These are phyloP conservation scores for Megalonaias nervosa DNA, from an alignment of 1,140 invertebrate species.

Conservation along the genomic window DNA sequence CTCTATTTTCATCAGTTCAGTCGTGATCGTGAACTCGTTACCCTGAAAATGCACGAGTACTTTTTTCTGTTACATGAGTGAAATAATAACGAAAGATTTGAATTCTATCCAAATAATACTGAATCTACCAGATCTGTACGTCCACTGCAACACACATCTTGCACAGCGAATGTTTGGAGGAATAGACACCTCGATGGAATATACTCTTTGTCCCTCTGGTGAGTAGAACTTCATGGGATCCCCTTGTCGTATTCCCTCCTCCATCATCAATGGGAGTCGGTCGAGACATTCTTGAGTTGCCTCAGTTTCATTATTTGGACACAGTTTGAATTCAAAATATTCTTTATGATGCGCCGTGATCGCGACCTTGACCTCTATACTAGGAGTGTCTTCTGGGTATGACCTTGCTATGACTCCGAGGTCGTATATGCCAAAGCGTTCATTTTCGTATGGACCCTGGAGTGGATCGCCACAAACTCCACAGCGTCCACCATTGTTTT, in stretches of 20 bases:
- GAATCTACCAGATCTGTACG: conserved; percentile 84
- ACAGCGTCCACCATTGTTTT: conserved; percentile 74
- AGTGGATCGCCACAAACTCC: conserved; percentile 69
- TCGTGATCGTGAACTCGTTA: too few relatives aligned
- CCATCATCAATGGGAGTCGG: conserved; percentile 64
- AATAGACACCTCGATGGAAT: conserved; percentile 68
- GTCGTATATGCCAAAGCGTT: conserved; percentile 51
- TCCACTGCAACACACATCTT: conserved; percentile 92
- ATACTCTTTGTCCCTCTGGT: conserved; percentile 5
- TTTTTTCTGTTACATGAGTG: too few relatives aligned
- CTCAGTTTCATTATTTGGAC: conserved; percentile 59
- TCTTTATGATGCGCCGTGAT: conserved; percentile 33
- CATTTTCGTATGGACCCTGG: conserved; percentile 51
- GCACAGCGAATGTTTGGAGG: conserved; percentile 87
- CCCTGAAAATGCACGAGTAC: too few relatives aligned
- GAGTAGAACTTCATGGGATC: conserved; percentile 21
- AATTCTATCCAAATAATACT: conserved; percentile 59
- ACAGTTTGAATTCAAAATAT: conserved; percentile 30
- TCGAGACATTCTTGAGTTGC: conserved; percentile 37
- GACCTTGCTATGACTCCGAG: conserved; percentile 20
- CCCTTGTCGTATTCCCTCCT: conserved; percentile 62
- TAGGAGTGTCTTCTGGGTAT: conserved; percentile 52
- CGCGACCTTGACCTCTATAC: conserved; percentile 54
- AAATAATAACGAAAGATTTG: too few relatives aligned
- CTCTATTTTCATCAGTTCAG: too few relatives aligned